These are phyloP conservation scores for Melanotus villosus DNA, from an alignment of 2,888 invertebrate species.

Conservation along the genomic window DNA sequence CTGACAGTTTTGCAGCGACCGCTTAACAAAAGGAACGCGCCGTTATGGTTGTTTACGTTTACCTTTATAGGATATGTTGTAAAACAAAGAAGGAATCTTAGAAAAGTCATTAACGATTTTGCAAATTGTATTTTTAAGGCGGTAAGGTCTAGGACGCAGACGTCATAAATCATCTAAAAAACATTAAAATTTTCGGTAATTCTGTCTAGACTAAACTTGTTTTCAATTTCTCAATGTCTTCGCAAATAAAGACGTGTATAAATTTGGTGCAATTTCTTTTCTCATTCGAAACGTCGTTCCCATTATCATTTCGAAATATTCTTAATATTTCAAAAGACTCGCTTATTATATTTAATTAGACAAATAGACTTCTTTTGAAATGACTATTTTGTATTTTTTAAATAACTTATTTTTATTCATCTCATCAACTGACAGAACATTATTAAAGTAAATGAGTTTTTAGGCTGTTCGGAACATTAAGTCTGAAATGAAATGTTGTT, in stretches of 20 bases:
- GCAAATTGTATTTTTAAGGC: slow-evolving; percentile 49
- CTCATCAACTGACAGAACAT: not conserved
- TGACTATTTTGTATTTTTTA: not conserved
- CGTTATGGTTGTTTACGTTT: too few relatives aligned
- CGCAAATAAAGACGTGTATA: slow-evolving; percentile 32
- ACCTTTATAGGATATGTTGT: slow-evolving; percentile 28
- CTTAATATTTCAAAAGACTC: too few relatives aligned
- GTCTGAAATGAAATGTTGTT: slow-evolving; percentile 59
- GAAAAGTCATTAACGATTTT: slow-evolving; percentile 42
- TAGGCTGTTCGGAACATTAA: slow-evolving; percentile 16
- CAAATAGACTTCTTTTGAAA: too few relatives aligned
- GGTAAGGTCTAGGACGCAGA: slow-evolving; percentile 52
- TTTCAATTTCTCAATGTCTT: slow-evolving; percentile 46
- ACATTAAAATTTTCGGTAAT: slow-evolving; percentile 49
- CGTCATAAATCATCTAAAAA: slow-evolving; percentile 52
- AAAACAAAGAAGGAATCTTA: slow-evolving; percentile 36
- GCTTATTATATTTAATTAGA: too few relatives aligned
- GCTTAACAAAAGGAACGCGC: slow-evolving; percentile 21
- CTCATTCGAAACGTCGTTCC: not conserved
- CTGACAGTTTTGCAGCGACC: slow-evolving; percentile 30
- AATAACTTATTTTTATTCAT: not conserved
- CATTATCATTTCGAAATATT: not conserved
- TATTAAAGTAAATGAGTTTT: not conserved
- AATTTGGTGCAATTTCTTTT: slow-evolving; percentile 15
- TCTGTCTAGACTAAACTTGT: slow-evolving; percentile 49